Evolutionary conservation across 2,113 vertebrate species (phyloP), one percentile per base, ranked within the genome.

Genomic region (Platycercus adscitus): DNA sequence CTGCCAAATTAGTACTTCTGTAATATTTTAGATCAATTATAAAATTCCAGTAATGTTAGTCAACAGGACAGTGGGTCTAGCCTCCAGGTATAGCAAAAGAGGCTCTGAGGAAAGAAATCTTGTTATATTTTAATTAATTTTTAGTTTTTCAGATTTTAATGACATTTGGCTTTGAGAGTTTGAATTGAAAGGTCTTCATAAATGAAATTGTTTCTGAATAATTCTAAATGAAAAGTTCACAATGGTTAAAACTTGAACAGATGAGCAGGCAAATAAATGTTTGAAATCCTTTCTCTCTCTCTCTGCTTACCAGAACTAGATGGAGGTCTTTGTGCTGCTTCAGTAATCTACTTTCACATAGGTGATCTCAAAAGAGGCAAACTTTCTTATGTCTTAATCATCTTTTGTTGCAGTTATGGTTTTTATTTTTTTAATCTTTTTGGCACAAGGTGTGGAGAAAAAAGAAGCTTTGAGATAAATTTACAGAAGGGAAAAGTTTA

Each of bases 351-450:
- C n/a, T 71, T 55, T 29, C 44, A 68, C 17, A 72, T 17, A 89
- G 71, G 86, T 88, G 9, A 64, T 92, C 66, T 83, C 77, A 56
- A 70, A 73, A 93, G 16, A 91, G 50, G 53, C 93, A 86, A 56
- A 35, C 61, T 24, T 93, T 70, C 65, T 77, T 55, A 44, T 68
- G 10, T 68, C 47, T 50, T 52, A 64, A 64, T 53, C 41, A 9
- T 56, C 43, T 92, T 80, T 82, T 76, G 3, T 78, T 87, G 24
- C 28, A 58, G 10, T 53, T 82, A 39, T 25, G 44, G 1, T 4
- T 81, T 60, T 33, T 39, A 9, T 37, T 55, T 44, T 47, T 37
- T 37, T 13, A 2, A 1, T 2, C 50, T 52, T 23, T 26, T 39
- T 37, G 1, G 7, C 31, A 28, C 4, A 37, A 49, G 2, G 0